A percentile compares a stretch with the other conserved stretches of the same genome.
phyloP scores from a whole-genome alignment of 2,113 vertebrate species.

The Vulpes lagopus region DNA sequence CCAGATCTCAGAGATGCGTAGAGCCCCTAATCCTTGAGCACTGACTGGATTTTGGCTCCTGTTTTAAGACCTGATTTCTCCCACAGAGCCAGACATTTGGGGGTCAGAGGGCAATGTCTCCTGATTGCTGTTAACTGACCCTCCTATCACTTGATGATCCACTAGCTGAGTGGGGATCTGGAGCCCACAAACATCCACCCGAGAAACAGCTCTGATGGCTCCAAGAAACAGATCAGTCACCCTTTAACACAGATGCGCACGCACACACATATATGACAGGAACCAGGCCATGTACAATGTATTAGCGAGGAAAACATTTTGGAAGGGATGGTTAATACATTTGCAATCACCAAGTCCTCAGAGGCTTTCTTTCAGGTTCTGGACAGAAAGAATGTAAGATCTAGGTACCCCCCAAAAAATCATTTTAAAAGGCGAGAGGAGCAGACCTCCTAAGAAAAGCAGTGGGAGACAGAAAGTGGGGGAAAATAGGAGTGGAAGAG shows the following conservation, averaged over 20 bases:
- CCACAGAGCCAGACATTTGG: neutral
- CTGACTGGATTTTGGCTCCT: neutral
- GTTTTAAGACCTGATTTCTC: neutral
- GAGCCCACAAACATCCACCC: neutral
- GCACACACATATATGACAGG: too few species aligned
- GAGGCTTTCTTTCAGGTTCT: neutral
- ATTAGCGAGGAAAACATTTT: neutral
- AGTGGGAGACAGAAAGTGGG: neutral
- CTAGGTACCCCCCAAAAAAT: neutral
- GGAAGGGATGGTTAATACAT: rapidly evolving
- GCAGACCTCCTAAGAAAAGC: neutral
- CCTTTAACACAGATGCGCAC: rapidly evolving
- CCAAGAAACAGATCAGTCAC: neutral
- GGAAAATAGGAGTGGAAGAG: neutral
- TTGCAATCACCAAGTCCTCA: neutral
- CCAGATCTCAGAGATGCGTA: rapidly evolving
- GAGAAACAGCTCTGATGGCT: neutral
- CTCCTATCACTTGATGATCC: neutral
- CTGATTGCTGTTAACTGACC: neutral
- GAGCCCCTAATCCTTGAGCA: neutral
- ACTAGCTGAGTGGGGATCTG: neutral
- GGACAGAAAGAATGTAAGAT: neutral
- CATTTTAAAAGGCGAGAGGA: neutral
- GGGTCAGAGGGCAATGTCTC: neutral
- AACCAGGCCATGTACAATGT: neutral